Percentiles rank a stretch among this genome's conserved stretches.
Conservation (phyloP, 2,888 invertebrate genomes). For the Rotaria sp. region DNA sequence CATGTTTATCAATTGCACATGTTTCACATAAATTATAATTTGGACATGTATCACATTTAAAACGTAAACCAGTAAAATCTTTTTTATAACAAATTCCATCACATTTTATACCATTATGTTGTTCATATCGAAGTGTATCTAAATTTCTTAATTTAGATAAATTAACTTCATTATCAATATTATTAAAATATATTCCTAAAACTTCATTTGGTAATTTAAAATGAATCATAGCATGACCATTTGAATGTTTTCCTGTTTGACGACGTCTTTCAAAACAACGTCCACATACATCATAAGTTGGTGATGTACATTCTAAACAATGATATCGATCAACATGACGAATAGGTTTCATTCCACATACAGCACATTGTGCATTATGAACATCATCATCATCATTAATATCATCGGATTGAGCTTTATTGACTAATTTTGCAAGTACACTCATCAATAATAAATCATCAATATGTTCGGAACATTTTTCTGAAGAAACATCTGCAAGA, state of each 20-base stretch:
- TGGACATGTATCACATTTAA: constrained; percentile 20
- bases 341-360: background rate
- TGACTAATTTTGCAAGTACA: background rate
- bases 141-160: background rate
- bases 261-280: constrained; percentile 21
- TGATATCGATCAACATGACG: background rate
- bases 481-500: background rate
- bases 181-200: background rate
- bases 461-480: background rate
- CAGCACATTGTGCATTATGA: background rate
- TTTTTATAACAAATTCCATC: background rate
- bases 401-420: background rate
- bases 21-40: constrained; percentile 9
- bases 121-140: background rate
- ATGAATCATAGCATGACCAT: background rate
- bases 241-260: background rate
- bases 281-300: constrained; percentile 17
- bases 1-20: background rate
- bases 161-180: background rate
- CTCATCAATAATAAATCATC: background rate
- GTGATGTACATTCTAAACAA: background rate
- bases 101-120: background rate
- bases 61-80: background rate
- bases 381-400: background rate
- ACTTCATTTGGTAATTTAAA: background rate